Conservation (phyloP, 2,797 vertebrate species). For the Pagetopsis macropterus region DNA sequence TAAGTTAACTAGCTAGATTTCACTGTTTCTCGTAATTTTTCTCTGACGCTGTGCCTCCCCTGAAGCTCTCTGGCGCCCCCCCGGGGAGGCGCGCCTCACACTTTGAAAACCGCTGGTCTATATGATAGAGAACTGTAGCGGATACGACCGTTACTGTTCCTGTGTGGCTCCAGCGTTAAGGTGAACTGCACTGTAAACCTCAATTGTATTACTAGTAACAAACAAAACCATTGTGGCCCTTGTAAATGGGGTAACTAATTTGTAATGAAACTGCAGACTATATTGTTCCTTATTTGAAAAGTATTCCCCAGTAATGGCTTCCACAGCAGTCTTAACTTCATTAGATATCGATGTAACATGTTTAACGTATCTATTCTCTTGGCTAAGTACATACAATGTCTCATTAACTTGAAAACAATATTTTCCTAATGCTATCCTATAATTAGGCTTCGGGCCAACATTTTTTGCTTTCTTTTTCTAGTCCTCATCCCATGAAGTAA, state of each 20-base stretch:
- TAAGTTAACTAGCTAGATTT: too few species aligned
- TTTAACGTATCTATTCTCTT: conserved; percentile 32
- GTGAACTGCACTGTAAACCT: not conserved
- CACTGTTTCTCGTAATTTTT: too few species aligned
- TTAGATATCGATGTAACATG: conserved; percentile 33
- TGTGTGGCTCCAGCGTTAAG: not conserved
- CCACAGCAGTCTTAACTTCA: conserved; percentile 35
- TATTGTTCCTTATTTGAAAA: conserved; percentile 8
- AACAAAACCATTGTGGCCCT: conserved; percentile 20
- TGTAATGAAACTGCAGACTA: conserved; percentile 13
- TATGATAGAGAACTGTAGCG: too few species aligned
- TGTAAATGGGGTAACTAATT: conserved; percentile 33
- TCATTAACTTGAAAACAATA: conserved; percentile 59
- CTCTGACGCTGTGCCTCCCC: too few species aligned
- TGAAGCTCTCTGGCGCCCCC: too few species aligned
- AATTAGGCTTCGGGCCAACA: conserved; percentile 38
- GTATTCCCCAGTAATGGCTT: conserved; percentile 9
- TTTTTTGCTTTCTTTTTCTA: conserved; percentile 27
- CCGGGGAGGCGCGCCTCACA: too few species aligned
- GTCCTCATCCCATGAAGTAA: conserved; percentile 56
- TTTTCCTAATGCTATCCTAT: conserved; percentile 38
- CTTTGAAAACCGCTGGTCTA: too few species aligned
- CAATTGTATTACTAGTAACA: conserved; percentile 23
- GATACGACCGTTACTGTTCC: too few species aligned
- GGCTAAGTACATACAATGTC: conserved; percentile 43